These are phyloP conservation scores for Bubo bubo DNA, from an alignment of 2,113 vertebrate species.

Conservation along the genomic window DNA sequence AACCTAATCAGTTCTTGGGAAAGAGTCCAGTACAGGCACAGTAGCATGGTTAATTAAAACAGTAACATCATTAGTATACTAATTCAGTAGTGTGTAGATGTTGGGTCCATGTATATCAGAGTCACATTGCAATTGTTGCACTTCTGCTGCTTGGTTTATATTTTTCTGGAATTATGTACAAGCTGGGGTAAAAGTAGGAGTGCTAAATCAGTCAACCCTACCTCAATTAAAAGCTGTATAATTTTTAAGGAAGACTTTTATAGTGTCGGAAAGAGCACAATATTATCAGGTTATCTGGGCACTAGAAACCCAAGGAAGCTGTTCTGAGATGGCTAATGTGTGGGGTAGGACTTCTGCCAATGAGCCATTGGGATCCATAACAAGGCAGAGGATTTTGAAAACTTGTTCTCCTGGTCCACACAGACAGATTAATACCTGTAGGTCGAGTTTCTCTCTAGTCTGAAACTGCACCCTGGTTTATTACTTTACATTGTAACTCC, in stretches of 20 bases:
- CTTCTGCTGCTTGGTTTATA: neutral
- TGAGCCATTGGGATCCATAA: neutral
- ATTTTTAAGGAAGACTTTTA: neutral
- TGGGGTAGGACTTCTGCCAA: neutral
- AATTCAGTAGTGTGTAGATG: conserved; percentile 44
- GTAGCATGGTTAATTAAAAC: conserved; percentile 54
- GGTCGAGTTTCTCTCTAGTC: neutral
- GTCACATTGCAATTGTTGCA: neutral
- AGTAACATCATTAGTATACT: conserved; percentile 44
- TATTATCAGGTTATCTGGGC: neutral
- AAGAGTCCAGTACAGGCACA: neutral
- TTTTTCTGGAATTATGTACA: neutral
- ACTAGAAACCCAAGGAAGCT: neutral
- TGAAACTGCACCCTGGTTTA: neutral
- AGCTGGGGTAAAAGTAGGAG: neutral
- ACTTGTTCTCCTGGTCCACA: neutral
- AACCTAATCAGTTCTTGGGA: conserved; percentile 36
- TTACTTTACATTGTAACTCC: neutral
- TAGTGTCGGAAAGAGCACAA: neutral
- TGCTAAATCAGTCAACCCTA: neutral
- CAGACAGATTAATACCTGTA: neutral
- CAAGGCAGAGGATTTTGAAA: neutral
- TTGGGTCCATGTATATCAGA: neutral
- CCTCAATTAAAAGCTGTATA: neutral
- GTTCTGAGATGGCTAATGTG: neutral